phyloP scores from a whole-genome alignment of 2,888 invertebrate genomes.

The Octonoba sinensis region DNA sequence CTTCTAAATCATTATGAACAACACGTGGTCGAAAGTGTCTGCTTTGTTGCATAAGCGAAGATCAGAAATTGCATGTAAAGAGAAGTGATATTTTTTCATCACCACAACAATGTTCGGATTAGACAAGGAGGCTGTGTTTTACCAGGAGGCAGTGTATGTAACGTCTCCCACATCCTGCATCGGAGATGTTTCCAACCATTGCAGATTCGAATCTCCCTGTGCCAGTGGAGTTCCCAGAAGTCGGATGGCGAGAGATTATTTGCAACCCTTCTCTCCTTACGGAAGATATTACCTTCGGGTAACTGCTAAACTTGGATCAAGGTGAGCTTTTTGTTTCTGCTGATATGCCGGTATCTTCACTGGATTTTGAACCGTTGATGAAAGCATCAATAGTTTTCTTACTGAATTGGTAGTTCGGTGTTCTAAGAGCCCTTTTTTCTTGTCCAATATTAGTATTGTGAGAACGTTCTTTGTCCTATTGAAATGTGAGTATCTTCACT shows the following conservation, averaged over 20 bases:
- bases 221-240: slow-evolving; percentile 32
- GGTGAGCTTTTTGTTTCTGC: slow-evolving; percentile 21
- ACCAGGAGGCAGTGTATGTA: slow-evolving; percentile 62
- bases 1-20: too few relatives aligned
- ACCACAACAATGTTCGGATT: slow-evolving; percentile 55
- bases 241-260: slow-evolving; percentile 46
- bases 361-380: too few relatives aligned
- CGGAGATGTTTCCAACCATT: slow-evolving; percentile 41
- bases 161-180: slow-evolving; percentile 46
- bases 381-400: too few relatives aligned
- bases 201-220: slow-evolving; percentile 49
- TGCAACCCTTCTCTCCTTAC: slow-evolving; percentile 61
- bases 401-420: too few relatives aligned
- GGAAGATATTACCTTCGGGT: slow-evolving; percentile 59
- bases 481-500: too few relatives aligned
- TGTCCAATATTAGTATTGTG: too few relatives aligned
- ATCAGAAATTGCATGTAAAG: neutral
- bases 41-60: too few relatives aligned
- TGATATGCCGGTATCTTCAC: too few relatives aligned
- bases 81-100: neutral
- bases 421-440: too few relatives aligned
- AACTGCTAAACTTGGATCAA: slow-evolving; percentile 45
- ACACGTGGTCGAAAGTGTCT: too few relatives aligned
- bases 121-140: slow-evolving; percentile 60
- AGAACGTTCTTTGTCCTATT: too few relatives aligned